These are phyloP conservation scores for mouse (Mus musculus) DNA, from an alignment of 2,113 vertebrate genomes.

Conservation along the genomic window GRCm39 chr1:41313501-41314000, in stretches of 20 bases:
- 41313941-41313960: constrained; percentile 43
- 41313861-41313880: background rate
- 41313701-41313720: background rate
- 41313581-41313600: background rate
- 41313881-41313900: constrained; percentile 63
- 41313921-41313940: constrained; percentile 28
- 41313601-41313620: background rate
- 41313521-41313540: background rate
- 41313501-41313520: background rate
- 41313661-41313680: background rate
- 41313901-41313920: constrained; percentile 64
- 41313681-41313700: background rate
- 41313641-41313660: background rate
- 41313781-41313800: background rate
- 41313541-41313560: constrained; percentile 21
- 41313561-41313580: background rate
- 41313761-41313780: background rate
- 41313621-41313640: background rate
- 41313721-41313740: background rate
- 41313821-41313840: background rate
- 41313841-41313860: background rate
- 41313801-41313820: background rate
- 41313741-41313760: background rate
- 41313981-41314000: background rate
- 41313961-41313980: background rate